Base-by-base conservation (phyloP, 1,140 invertebrate species). In the Drosophila hydei region DNA sequence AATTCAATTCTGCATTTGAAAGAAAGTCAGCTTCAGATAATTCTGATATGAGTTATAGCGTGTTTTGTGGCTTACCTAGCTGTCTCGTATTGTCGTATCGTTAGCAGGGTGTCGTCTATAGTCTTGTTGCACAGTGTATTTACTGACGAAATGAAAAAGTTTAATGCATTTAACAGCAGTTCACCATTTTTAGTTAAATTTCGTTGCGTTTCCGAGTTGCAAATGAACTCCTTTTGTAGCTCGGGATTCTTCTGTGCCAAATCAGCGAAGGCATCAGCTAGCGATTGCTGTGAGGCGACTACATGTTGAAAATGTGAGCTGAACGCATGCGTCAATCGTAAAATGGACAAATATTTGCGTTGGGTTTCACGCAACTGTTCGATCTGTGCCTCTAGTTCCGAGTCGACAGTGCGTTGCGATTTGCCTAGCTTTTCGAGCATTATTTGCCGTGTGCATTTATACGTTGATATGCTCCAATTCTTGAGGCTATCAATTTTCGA, bases 381-480 rank as follows among this genome's bases (percentile, higher is more conserved):
- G 68, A 99, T 99, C 92, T 98, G 96, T 18, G 95, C 94, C 93
- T 99, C 98, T 64, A 99, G 92, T 92, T 99, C 97, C 94, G 93
- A 80, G 93, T 91, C 81, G 3, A 89, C 95, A 33, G 98, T 99
- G 67, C 97, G 93, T 12, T 97, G 97, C 38, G 96, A 95, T 93
- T 98, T 98, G 2, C 98, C 98, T 45, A 99, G 93, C 92, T 97
- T 98, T 91, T 99, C 98, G 85, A 98, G 97, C 92, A 99, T 95
- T 43, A 98, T 93, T 91, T 99, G 98, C 76, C 97, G 97, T 0
- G 98, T 99, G 90, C 97, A 99, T 92, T 99, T 99, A 90, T 98
- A 99, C 1, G 98, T 99, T 59, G 97, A 98, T 89, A 99, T 96
- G 85, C 97, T 97, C 98, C 98, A 99, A 88, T 97, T 97, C 91